A percentile compares a stretch with the other conserved stretches of the same genome.
Conservation (phyloP, 2,888 invertebrate genomes). For the Germaria angustata region DNA sequence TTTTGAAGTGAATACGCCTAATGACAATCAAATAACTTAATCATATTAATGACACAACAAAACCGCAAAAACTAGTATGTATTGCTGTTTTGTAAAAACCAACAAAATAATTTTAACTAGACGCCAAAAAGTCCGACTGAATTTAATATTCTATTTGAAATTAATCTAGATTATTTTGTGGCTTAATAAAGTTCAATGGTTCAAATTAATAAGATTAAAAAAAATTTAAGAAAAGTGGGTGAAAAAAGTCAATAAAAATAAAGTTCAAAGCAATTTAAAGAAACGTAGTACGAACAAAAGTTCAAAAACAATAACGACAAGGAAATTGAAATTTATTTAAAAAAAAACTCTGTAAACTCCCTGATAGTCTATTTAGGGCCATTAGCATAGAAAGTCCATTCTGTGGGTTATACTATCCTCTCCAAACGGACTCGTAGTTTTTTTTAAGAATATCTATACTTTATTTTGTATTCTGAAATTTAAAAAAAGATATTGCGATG, state of each 20-base stretch:
- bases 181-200: constrained; percentile 38
- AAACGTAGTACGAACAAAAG: too few species aligned
- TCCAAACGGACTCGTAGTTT: too few species aligned
- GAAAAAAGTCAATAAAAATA: background rate
- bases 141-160: constrained; percentile 9
- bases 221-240: background rate
- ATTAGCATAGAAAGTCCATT: too few species aligned
- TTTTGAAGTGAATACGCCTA: constrained; percentile 21
- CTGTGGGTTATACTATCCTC: too few species aligned
- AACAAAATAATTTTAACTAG: constrained; percentile 33
- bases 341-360: too few species aligned
- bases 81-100: constrained; percentile 20
- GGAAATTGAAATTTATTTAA: background rate
- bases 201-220: constrained; percentile 4
- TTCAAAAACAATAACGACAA: too few species aligned
- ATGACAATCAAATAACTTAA: constrained; percentile 3
- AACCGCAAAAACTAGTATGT: constrained; percentile 54
- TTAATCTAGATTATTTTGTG: constrained; percentile 28
- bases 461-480: too few species aligned
- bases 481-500: too few species aligned
- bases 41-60: constrained; percentile 44
- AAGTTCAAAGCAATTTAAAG: background rate
- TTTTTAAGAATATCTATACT: too few species aligned
- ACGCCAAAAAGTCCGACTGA: constrained; percentile 9
- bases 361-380: too few species aligned